Evolutionary conservation across 2,797 vertebrate genomes (phyloP), one percentile per base, ranked within the genome.

Genomic region (Micropoecilia bifurca): DNA sequence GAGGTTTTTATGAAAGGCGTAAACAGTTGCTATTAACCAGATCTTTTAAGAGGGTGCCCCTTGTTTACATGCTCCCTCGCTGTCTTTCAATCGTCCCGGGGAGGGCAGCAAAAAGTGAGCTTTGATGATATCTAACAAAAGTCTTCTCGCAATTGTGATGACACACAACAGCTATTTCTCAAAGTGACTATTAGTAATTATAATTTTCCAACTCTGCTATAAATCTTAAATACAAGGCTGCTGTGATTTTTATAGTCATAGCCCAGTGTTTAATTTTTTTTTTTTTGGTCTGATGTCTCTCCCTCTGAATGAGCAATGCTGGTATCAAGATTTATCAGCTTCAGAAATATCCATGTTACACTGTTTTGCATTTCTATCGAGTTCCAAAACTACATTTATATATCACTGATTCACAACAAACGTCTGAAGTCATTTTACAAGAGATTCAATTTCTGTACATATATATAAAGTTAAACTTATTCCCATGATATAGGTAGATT

Each of bases 21-120:
- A 95, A 95, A 93, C 94, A 92, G 87, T 93, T 85, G 94, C 95
- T 94, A 94, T 95, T 95, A 96, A 92, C 92, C 93, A 89, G 91
- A 93, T 94, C 90, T 93, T 94, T 92, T 89, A 90, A 91, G 90
- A 92, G 90, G 91, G 91, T 90, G 92, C 92, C 93, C 92, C 93
- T 94, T 93, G 93, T 94, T 94, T 92, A 90, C 93, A 91, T 93
- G 92, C 92, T 90, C 90, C 92, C 90, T 91, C 88, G 73, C 55
- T 91, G 88, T 89, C 85, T 82, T 71, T 3, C 82, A 91, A 93
- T 93, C 87, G 86, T 91, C 91, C 94, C 93, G 80, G 86, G 2
- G 92, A 94, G 94, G 89, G 93, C 93, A 89, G 91, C 91, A 94
- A 94, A 94, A 93, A 92, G 91, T 88, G 87, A 91, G 92, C 88